Evolutionary conservation across 2,888 invertebrate genomes (phyloP).

Genomic region (Pelosia muscerda): DNA sequence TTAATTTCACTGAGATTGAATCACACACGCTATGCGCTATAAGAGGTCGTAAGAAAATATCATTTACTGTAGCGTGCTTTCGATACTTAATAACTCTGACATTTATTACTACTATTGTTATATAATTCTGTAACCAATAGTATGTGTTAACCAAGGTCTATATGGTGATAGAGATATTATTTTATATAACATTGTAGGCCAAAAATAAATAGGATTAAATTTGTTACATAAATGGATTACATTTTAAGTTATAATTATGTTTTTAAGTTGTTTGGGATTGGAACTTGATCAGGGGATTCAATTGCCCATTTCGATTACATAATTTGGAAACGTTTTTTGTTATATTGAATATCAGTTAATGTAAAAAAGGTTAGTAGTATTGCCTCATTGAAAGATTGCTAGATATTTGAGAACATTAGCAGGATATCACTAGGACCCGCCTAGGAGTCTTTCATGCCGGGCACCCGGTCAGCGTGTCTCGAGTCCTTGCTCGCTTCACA

Average conservation of each 20-base stretch:
- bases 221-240: background rate
- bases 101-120: conserved; percentile 31
- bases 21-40: conserved; percentile 44
- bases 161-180: background rate
- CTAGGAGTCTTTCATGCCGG: no score
- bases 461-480: no score
- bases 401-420: no score
- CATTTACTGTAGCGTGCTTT: conserved; percentile 41
- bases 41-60: conserved; percentile 27
- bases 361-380: no score
- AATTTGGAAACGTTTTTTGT: no score
- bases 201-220: background rate
- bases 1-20: conserved; percentile 48
- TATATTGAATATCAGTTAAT: no score
- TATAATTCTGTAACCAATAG: conserved; percentile 29
- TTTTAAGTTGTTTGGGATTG: no score
- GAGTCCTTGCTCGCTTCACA: no score
- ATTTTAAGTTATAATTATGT: background rate
- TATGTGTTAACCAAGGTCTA: conserved; percentile 19
- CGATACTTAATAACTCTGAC: conserved; percentile 27
- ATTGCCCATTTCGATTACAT: no score
- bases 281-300: no score
- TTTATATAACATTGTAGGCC: background rate
- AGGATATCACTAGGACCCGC: no score
- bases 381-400: no score